Evolutionary conservation across 2,888 invertebrate genomes (phyloP), one percentile per base, ranked within the genome.

Genomic region (Rhodophaea formosa): DNA sequence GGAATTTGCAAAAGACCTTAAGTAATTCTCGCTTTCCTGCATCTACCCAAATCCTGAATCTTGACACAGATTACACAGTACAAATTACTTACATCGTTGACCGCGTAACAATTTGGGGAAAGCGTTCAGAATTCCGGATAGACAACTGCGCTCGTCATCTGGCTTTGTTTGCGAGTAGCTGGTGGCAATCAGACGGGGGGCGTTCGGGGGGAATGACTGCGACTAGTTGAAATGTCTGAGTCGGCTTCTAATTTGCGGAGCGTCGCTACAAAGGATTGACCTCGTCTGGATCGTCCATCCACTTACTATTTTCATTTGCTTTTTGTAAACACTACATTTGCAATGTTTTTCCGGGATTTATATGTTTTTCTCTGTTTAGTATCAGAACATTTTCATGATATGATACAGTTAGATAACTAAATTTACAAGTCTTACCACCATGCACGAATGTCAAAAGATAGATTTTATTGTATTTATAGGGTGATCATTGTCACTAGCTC

Each of bases 111-210:
- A 79, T 81, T 74, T 72, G 70, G 65, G 71, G 72, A 73, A 70
- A 71, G 78, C 69, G 77, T 80, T 79, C 72, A 79, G 77, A 74
- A 82, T 82, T 78, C 75, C 74, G 72, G 70, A 74, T 76, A 80
- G 79, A 80, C 80, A 80, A 78, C 82, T 75, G 71, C 68, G 77
- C 75, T 81, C 77, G 77, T 83, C 80, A 77, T 74, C 71, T 65
- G 74, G 83, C 80, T 83, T 85, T 84, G 85, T 87, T 84, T 83
- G 85, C 76, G 80, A 77, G 23, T 70, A 77, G 73, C 72, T 75
- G 71, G 68, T 77, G 74, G 79, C 81, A 84, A 86, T 86, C 82
- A 78, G 76, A 69, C 72, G 67, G 61, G 62, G 71, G 67, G 70
- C 68, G 65, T 59, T 57, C 60, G 65, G 70, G 65, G 67, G 65